Base-by-base conservation (phyloP, 2,888 invertebrate species). In the Eupithecia abbreviata region DNA sequence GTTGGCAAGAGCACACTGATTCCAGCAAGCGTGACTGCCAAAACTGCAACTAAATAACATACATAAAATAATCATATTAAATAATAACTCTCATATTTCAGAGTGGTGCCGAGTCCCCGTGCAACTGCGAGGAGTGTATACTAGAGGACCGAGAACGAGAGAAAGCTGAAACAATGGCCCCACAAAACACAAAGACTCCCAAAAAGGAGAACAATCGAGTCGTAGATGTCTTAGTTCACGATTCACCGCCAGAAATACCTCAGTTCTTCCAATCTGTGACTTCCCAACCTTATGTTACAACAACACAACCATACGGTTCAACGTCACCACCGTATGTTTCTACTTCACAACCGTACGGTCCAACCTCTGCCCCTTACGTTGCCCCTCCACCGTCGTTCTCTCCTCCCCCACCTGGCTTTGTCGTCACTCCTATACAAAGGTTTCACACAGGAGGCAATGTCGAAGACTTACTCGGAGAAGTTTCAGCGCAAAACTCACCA, bases 401-500 rank as follows among this genome's bases (percentile, higher is more conserved):
- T 30, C 79, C 79, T 5, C 79, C 79, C 6, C 93, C 93, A 2
- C 93, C 94, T 6, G 94, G 94, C 41, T 94, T 95, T 83, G 91
- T 94, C 62, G 86, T 93, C 43, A 91, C 91, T 43, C 92, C 94
- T 2, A 93, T 91, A 0, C 92, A 91, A 73, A 88, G 92, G 65
- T 95, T 95, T 87, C 93, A 93, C 84, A 96, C 95, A 43, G 96
- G 96, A 13, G 96, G 96, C 0, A 97, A 97, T 85, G 91, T 97
- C 65, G 97, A 97, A 82, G 96, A 97, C 79, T 90, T 97, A 67
- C 90, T 97, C 0, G 96, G 96, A 77, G 97, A 97, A 79, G 96
- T 97, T 42, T 78, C 78, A 12, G 78, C 78, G 7, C 96, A 97
- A 86, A 95, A 96, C 1, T 82, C 87, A 58, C 91, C 94, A 0